These are phyloP conservation scores for Hesperia comma DNA, from an alignment of 2,888 invertebrate genomes.

Conservation along the genomic window DNA sequence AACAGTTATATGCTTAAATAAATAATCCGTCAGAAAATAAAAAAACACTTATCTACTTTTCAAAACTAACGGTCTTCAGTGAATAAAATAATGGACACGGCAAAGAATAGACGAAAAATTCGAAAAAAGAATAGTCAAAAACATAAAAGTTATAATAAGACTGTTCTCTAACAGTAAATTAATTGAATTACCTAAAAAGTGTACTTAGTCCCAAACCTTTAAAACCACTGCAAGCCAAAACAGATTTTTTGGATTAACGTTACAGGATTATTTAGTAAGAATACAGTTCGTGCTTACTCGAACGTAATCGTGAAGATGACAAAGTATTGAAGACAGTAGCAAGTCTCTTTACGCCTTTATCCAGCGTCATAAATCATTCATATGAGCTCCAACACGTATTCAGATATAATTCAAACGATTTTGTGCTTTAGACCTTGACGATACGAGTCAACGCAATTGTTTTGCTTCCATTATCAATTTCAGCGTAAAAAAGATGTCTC, in stretches of 20 bases:
- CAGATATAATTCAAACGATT: slow-evolving; percentile 41
- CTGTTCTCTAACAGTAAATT: slow-evolving; percentile 39
- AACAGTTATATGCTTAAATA: too few species aligned
- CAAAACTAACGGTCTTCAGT: slow-evolving; percentile 3
- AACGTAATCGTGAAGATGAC: slow-evolving; percentile 40
- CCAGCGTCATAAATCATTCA: slow-evolving; percentile 51
- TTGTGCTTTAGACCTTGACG: slow-evolving; percentile 39
- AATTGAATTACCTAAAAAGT: slow-evolving; percentile 41
- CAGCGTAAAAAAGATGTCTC: slow-evolving; percentile 50
- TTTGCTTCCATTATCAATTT: slow-evolving; percentile 43
- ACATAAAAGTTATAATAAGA: too few species aligned
- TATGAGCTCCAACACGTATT: slow-evolving; percentile 43
- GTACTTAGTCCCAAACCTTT: slow-evolving; percentile 6
- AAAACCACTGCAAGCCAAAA: slow-evolving; percentile 21
- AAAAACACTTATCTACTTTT: neutral
- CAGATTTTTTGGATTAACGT: slow-evolving; percentile 41
- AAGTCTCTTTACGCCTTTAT: slow-evolving; percentile 42
- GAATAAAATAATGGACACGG: neutral
- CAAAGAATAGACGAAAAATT: slow-evolving; percentile 9
- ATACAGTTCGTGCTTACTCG: slow-evolving; percentile 39
- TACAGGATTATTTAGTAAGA: slow-evolving; percentile 44
- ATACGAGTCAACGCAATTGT: slow-evolving; percentile 37
- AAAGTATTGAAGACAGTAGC: slow-evolving; percentile 51
- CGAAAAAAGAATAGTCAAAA: slow-evolving; percentile 10
- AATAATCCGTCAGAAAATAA: too few species aligned